Evolutionary conservation across 2,797 vertebrate species (phyloP).

Genomic region (Coregonus suidteri): DNA sequence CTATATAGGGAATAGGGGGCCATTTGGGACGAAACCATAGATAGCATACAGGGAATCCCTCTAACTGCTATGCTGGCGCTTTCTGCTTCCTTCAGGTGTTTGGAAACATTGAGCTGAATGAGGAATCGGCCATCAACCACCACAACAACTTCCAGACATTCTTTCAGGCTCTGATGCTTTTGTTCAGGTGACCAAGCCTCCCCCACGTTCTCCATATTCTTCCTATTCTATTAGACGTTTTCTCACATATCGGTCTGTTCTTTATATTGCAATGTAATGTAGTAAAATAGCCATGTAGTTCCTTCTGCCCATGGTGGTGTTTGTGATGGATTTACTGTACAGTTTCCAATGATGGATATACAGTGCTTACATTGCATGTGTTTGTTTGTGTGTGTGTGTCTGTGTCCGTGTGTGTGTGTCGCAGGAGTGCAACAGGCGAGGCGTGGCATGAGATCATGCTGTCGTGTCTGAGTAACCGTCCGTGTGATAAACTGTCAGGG

Average conservation of each 20-base stretch:
- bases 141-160: constrained; percentile 98
- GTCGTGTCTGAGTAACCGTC: constrained; percentile 84
- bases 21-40: no score
- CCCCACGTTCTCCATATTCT: neutral
- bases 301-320: neutral
- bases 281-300: neutral
- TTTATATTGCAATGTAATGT: neutral
- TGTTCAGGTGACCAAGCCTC: constrained; percentile 84
- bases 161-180: constrained; percentile 91
- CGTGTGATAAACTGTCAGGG: constrained; percentile 81
- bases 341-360: neutral
- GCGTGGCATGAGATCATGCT: constrained; percentile 99
- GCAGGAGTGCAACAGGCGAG: constrained; percentile 95
- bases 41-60: no score
- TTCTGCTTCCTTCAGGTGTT: constrained; percentile 83
- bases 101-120: constrained; percentile 90
- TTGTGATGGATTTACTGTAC: neutral
- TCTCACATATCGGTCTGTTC: neutral
- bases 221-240: neutral
- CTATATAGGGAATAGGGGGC: neutral
- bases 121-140: constrained; percentile 85
- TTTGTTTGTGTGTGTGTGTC: constrained; percentile 7
- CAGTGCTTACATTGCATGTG: neutral
- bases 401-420: constrained; percentile 22
- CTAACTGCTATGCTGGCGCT: neutral